phyloP scores from a whole-genome alignment of 2,797 vertebrate genomes.

The Trematomus bernacchii region DNA sequence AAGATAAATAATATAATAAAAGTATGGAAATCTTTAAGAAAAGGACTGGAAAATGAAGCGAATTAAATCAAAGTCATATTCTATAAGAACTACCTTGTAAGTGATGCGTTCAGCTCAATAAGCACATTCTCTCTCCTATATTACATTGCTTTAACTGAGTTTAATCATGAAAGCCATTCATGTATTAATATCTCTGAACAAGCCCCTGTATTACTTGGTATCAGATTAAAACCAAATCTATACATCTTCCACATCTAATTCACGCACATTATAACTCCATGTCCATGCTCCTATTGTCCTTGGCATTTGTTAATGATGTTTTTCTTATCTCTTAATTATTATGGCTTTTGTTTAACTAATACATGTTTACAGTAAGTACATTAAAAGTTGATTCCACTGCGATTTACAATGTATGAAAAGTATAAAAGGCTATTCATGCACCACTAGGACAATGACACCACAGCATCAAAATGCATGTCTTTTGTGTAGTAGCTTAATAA shows the following conservation, averaged over 20 bases:
- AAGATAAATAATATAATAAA: too few relatives aligned
- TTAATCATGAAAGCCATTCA: neutral
- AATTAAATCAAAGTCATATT: too few relatives aligned
- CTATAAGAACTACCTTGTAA: too few relatives aligned
- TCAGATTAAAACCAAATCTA: neutral
- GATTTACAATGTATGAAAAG: neutral
- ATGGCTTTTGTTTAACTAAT: slow-evolving; percentile 21
- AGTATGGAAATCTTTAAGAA: too few relatives aligned
- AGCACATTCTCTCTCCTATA: neutral
- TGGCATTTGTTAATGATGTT: neutral
- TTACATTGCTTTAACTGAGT: neutral
- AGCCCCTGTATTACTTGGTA: neutral
- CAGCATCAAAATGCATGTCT: neutral
- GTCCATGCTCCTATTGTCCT: neutral
- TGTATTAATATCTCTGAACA: neutral
- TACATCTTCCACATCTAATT: neutral
- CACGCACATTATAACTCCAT: neutral
- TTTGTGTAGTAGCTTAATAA: slow-evolving; percentile 1
- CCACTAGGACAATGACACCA: neutral
- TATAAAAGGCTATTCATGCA: neutral
- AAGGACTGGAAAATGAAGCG: too few relatives aligned
- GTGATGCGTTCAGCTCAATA: neutral
- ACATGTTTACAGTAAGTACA: slow-evolving; percentile 5
- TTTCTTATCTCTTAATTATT: slow-evolving; percentile 15
- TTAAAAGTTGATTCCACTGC: neutral